Evolutionary conservation across 2,888 invertebrate genomes (phyloP).

Genomic region (Timema podura): DNA sequence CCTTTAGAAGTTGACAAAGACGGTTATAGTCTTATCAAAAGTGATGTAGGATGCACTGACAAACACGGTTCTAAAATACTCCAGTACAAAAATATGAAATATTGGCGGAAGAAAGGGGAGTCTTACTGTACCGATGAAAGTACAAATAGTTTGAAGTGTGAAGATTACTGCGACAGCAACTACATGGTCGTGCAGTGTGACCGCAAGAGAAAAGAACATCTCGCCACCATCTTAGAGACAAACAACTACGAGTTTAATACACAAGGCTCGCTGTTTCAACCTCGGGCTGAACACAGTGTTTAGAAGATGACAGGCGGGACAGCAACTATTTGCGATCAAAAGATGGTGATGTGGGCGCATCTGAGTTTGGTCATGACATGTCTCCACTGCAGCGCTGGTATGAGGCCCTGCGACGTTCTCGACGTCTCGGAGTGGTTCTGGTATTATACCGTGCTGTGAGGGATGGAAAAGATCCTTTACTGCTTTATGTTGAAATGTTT

Average conservation of each 20-base stretch:
- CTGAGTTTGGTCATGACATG: background rate
- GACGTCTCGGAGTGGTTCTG: conserved; percentile 22
- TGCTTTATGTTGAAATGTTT: conserved; percentile 16
- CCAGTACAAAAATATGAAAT: conserved; percentile 3
- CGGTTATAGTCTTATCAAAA: too few relatives aligned
- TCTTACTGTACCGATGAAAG: background rate
- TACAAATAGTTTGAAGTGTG: too few relatives aligned
- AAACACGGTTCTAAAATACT: too few relatives aligned
- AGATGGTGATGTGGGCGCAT: background rate
- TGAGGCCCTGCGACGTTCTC: conserved; percentile 17
- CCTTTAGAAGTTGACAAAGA: too few relatives aligned
- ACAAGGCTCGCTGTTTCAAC: too few relatives aligned
- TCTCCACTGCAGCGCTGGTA: conserved; percentile 26
- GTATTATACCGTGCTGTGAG: conserved; percentile 22
- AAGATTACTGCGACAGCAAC: background rate
- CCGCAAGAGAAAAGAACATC: background rate
- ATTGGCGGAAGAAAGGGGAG: background rate
- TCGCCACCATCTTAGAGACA: background rate
- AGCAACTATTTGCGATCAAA: background rate
- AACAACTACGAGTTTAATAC: background rate
- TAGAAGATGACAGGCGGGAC: too few relatives aligned
- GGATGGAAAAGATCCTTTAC: conserved; percentile 22
- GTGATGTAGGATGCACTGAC: too few relatives aligned
- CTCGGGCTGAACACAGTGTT: too few relatives aligned
- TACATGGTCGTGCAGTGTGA: background rate